phyloP scores from a whole-genome alignment of 1,140 invertebrate species.

The Rhopalosiphum maidis region DNA sequence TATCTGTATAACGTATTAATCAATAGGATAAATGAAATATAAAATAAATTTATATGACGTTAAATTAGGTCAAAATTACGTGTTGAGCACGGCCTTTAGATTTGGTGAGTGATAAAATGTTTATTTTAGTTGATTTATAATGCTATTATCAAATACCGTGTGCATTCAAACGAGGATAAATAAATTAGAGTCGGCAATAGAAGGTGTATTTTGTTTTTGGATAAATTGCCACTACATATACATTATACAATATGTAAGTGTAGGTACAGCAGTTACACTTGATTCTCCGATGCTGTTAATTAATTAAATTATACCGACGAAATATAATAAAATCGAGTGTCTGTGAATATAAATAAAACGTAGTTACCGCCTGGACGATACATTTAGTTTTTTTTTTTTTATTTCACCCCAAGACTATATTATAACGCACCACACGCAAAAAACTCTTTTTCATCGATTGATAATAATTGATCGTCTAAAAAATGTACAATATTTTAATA shows the following conservation, averaged over 20 bases:
- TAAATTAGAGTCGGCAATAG: not conserved
- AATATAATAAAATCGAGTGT: not conserved
- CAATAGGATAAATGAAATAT: not conserved
- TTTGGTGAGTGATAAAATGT: not conserved
- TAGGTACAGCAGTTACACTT: not conserved
- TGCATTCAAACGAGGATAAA: not conserved
- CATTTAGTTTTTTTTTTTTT: not conserved
- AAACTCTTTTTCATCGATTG: not conserved
- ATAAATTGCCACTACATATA: not conserved
- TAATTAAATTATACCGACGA: not conserved
- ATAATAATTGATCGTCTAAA: not conserved
- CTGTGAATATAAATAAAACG: not conserved
- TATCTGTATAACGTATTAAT: not conserved
- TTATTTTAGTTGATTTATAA: slow-evolving; percentile 14
- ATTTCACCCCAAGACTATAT: not conserved
- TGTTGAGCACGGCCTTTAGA: not conserved
- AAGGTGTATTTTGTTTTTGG: not conserved
- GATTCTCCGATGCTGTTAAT: not conserved
- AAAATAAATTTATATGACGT: not conserved
- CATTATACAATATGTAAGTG: not conserved
- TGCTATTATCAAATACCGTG: not conserved
- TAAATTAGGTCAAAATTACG: not conserved
- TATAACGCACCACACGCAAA: too few relatives aligned
- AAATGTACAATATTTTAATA: not conserved
- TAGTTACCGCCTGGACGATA: not conserved